A percentile compares a stretch with the other conserved stretches of the same genome.
Evolutionary conservation across 2,113 vertebrate genomes (phyloP).

Genomic region (Parus major): DNA sequence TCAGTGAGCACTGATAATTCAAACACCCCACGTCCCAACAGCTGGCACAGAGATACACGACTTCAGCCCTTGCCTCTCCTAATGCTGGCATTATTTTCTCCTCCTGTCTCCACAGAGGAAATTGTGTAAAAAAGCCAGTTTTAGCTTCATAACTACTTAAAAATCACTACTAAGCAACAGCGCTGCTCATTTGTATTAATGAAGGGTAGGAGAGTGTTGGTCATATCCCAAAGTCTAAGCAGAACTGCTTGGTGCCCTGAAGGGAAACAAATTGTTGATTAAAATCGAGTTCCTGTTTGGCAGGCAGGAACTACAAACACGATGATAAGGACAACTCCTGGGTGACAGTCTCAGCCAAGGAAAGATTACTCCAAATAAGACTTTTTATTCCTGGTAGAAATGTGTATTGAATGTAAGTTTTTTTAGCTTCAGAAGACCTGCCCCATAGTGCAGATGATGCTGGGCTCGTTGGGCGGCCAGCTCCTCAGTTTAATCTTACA

Average conservation of each 20-base stretch:
- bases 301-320: background rate
- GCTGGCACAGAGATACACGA: background rate
- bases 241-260: constrained; percentile 38
- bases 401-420: background rate
- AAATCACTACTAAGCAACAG: constrained; percentile 16
- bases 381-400: background rate
- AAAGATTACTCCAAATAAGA: background rate
- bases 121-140: background rate
- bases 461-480: background rate
- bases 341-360: constrained; percentile 27
- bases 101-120: background rate
- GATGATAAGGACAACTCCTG: constrained; percentile 36
- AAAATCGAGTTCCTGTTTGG: constrained; percentile 60
- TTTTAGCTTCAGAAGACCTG: background rate
- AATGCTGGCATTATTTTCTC: background rate
- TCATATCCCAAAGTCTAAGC: constrained; percentile 47
- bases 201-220: constrained; percentile 10
- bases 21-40: background rate
- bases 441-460: background rate
- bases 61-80: background rate
- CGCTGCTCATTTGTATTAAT: constrained; percentile 36
- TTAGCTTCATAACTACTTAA: background rate
- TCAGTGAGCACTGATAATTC: background rate
- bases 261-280: constrained; percentile 62
- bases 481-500: background rate